Conservation (phyloP, 1,140 invertebrate species). For the Amphibalanus amphitrite region DNA sequence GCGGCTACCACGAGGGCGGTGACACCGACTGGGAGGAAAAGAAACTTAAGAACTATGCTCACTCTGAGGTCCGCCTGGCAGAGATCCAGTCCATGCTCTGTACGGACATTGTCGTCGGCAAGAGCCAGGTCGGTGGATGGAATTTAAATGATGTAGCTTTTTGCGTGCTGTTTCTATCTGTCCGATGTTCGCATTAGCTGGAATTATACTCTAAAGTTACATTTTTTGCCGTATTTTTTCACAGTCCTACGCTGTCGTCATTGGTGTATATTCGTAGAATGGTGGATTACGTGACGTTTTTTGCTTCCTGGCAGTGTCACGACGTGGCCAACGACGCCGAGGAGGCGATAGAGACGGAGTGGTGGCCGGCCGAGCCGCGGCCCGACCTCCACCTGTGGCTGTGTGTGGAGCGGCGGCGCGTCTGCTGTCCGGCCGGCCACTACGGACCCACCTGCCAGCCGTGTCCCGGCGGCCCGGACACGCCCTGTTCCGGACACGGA, state of each 20-base stretch:
- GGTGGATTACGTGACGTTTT: too few relatives aligned
- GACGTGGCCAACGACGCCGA: conserved; percentile 64
- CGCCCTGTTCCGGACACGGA: conserved; percentile 69
- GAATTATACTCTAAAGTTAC: too few relatives aligned
- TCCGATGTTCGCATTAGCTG: too few relatives aligned
- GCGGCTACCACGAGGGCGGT: conserved; percentile 87
- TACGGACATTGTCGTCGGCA: conserved; percentile 46
- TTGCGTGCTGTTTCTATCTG: too few relatives aligned
- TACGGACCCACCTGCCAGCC: conserved; percentile 70
- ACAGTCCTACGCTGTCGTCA: too few relatives aligned
- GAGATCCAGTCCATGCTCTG: conserved; percentile 77
- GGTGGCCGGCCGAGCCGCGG: conserved; percentile 57
- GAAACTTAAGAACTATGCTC: conserved; percentile 67
- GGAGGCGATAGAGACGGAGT: conserved; percentile 54
- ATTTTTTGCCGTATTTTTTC: too few relatives aligned
- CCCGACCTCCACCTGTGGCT: conserved; percentile 45
- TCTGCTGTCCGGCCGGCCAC: conserved; percentile 73
- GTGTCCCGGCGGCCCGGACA: conserved; percentile 59
- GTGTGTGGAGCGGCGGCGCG: conserved; percentile 63
- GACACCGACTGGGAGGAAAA: conserved; percentile 95
- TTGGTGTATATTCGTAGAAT: too few relatives aligned
- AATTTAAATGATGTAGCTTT: too few relatives aligned
- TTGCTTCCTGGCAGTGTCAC: conserved; percentile 53
- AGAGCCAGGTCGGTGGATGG: conserved; percentile 33
- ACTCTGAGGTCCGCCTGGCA: conserved; percentile 75